Percentiles rank a stretch among this genome's conserved stretches.
phyloP scores from a whole-genome alignment of 2,113 vertebrate species.

The Eubucco bourcierii region DNA sequence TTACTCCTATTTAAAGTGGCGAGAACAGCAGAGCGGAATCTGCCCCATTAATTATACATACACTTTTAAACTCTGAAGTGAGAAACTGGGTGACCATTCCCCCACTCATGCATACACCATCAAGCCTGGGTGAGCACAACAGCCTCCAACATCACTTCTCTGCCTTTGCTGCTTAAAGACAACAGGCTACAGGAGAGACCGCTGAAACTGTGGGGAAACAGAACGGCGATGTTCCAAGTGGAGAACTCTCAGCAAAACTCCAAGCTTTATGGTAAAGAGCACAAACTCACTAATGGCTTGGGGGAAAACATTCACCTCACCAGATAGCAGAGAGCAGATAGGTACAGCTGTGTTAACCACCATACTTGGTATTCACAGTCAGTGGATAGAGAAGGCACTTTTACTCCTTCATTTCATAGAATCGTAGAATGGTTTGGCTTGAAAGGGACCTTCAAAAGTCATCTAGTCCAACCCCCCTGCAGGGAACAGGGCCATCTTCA shows the following conservation, averaged over 20 bases:
- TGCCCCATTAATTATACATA: background rate
- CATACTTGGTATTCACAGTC: background rate
- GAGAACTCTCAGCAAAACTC: background rate
- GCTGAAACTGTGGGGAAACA: background rate
- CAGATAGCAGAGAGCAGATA: background rate
- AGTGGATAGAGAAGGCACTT: background rate
- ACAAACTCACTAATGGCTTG: background rate
- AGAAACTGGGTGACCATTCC: background rate
- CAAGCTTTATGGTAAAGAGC: background rate
- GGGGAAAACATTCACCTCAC: background rate
- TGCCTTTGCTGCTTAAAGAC: background rate
- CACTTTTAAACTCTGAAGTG: background rate
- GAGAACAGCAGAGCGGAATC: background rate
- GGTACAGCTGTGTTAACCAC: background rate
- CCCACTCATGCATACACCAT: background rate
- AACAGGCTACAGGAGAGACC: background rate
- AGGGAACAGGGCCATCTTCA: background rate
- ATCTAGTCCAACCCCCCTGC: background rate
- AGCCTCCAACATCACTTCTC: background rate
- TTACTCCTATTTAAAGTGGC: background rate
- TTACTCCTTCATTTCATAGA: background rate
- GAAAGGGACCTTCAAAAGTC: background rate
- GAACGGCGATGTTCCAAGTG: background rate
- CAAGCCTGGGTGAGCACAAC: background rate
- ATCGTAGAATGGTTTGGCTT: background rate